Conservation (phyloP, 1,140 invertebrate genomes). For the Neodiprion fabricii region DNA sequence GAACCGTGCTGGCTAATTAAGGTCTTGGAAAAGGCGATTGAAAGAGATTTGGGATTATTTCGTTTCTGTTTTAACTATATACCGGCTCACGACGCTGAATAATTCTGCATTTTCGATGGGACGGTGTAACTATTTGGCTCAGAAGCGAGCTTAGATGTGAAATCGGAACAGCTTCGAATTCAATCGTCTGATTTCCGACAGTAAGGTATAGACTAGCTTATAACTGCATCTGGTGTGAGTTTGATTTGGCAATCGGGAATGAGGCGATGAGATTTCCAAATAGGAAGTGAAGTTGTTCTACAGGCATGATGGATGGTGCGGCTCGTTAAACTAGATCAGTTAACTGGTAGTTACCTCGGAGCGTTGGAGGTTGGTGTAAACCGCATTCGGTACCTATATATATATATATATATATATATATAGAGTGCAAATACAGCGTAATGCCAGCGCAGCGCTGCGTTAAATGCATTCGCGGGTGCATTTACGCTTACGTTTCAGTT, state of each 20-base stretch:
- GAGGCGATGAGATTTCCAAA: background rate
- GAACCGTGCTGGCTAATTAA: too few relatives aligned
- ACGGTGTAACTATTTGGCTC: too few relatives aligned
- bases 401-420: too few relatives aligned
- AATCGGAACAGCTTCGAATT: too few relatives aligned
- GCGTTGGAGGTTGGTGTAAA: background rate
- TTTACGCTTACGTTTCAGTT: background rate
- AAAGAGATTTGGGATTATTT: too few relatives aligned
- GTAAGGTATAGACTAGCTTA: too few relatives aligned
- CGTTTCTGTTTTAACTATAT: too few relatives aligned
- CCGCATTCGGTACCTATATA: background rate
- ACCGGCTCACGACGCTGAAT: too few relatives aligned
- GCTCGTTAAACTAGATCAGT: conserved; percentile 7
- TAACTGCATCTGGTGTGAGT: background rate
- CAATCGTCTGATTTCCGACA: too few relatives aligned
- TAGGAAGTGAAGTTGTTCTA: conserved; percentile 3
- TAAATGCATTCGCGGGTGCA: background rate
- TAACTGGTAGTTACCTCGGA: conserved; percentile 4
- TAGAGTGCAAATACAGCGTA: background rate
- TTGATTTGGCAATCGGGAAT: background rate
- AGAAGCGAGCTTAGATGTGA: too few relatives aligned
- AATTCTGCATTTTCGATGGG: too few relatives aligned
- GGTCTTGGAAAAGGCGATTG: too few relatives aligned
- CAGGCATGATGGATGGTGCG: background rate
- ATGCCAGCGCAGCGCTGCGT: background rate